These are phyloP conservation scores for Trochalopteron elliotii DNA, from an alignment of 2,113 vertebrate species.

Conservation along the genomic window DNA sequence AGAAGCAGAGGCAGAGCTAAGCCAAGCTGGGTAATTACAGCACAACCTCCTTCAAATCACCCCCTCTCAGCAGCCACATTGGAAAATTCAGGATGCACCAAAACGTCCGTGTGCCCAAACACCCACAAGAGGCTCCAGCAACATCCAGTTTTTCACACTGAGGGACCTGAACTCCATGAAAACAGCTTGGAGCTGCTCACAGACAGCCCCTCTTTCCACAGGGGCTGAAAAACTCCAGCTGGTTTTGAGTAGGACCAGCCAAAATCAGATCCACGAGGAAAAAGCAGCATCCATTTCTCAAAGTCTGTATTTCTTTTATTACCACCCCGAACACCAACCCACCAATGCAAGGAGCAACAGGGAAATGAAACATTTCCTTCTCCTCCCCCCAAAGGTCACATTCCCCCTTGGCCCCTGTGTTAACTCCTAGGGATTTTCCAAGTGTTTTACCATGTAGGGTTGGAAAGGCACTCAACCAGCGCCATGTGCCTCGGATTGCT, in stretches of 20 bases:
- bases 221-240: background rate
- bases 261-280: background rate
- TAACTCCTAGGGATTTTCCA: background rate
- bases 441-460: background rate
- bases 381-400: fast-evolving
- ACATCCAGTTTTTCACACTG: background rate
- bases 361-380: background rate
- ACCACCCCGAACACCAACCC: background rate
- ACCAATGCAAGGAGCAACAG: background rate
- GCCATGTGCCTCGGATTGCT: background rate
- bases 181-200: background rate
- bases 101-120: fast-evolving
- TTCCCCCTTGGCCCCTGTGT: background rate
- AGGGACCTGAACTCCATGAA: background rate
- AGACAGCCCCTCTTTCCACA: background rate
- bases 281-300: background rate
- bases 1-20: background rate
- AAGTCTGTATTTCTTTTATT: background rate
- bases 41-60: background rate
- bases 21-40: background rate
- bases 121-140: background rate
- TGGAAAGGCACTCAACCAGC: background rate
- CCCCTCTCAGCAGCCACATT: background rate
- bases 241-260: background rate
- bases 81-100: background rate